Evolutionary conservation across 2,797 vertebrate genomes (phyloP), one percentile per base, ranked within the genome.

Genomic region (Coracias cyanogaster): DNA sequence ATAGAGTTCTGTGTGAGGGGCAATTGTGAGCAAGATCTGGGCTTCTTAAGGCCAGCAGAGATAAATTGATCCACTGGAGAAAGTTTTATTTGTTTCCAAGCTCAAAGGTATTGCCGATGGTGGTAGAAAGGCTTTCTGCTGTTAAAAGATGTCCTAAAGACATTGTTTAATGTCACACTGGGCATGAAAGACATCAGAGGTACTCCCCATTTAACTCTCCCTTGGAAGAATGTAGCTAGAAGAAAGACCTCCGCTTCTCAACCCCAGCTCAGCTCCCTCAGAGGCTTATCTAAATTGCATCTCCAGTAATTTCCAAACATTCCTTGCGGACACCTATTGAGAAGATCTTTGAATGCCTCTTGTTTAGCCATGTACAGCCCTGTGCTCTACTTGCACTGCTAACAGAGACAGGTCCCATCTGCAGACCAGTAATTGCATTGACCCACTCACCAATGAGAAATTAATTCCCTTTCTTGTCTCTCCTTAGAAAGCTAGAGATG

Each of bases 381-480:
- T 87, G 21, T 25, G 17, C 39, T 67, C 67, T 24, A 21, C 19
- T 84, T 66, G 16, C 19, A 7, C 43, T 74, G 52, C n/a, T 61
- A 43, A 54, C 65, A 82, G 60, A 52, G 28, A 66, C 21, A n/a
- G 21, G 57, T 94, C 49, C 55, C 57, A 15, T 24, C 43, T 81
- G 17, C 37, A 62, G 67, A n/a, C 31, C 48, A 74, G 65, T 10
- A 91, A 92, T 66, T 54, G 17, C 3, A 3, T 14, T 83, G 49
- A 81, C 52, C 65, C 54, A 11, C 26, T 78, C 1, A 0, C 31
- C 65, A 65, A 14, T 4, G 13, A 66, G 46, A 69, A 76, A 35
- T 25, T 4, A 62, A 62, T 73, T 86, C 51, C 16, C 54, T 81
- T 91, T 91, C 82, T 89, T 91, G 16, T 80, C 37, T 83, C 64